A percentile compares a stretch with the other conserved stretches of the same genome.
These are phyloP conservation scores for Lepus timidus DNA, from an alignment of 2,113 vertebrate genomes.

Conservation along the genomic window DNA sequence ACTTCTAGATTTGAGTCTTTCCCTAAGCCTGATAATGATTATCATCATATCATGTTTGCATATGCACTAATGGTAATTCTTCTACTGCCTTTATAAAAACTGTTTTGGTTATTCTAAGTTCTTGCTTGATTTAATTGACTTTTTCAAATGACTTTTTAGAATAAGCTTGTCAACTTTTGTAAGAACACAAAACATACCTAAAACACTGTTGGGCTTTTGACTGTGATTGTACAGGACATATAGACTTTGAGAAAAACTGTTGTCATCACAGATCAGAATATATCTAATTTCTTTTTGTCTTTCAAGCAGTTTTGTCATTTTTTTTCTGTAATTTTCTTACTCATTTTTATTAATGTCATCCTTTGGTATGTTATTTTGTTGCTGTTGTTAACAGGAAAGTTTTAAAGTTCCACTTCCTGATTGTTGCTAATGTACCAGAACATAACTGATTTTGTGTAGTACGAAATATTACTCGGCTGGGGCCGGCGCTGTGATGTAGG, in stretches of 20 bases:
- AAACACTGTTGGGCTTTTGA: neutral
- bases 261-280: conserved; percentile 8
- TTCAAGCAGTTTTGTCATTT: neutral
- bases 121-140: conserved; percentile 26
- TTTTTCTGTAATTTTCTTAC: neutral
- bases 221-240: neutral
- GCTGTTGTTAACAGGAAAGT: neutral
- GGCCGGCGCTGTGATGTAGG: too few species aligned
- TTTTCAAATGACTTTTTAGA: conserved; percentile 14
- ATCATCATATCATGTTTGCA: conserved; percentile 7
- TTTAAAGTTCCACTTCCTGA: conserved; percentile 45
- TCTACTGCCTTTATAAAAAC: neutral
- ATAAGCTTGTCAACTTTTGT: neutral
- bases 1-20: neutral
- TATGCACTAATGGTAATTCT: neutral
- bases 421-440: neutral
- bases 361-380: neutral
- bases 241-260: neutral
- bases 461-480: neutral
- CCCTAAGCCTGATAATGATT: neutral
- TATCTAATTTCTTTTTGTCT: conserved; percentile 38
- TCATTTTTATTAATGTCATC: conserved; percentile 3
- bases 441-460: conserved; percentile 15
- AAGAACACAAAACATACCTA: neutral
- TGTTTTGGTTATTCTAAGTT: neutral